Conservation (phyloP, 2,797 vertebrate genomes). For the Centropyge bicolor region DNA sequence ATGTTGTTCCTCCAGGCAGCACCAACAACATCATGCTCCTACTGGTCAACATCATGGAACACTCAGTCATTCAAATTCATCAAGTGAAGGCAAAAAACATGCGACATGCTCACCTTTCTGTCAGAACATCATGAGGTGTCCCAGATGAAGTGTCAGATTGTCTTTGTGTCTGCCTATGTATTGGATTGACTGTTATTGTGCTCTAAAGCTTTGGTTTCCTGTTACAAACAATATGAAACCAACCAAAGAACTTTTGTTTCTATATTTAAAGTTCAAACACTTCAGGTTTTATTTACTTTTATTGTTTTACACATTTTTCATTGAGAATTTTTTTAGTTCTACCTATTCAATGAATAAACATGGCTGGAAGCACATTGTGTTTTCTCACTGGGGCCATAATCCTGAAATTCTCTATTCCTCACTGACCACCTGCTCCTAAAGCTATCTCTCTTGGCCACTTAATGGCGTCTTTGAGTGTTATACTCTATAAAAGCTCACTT, state of each 20-base stretch:
- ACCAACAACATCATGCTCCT: neutral
- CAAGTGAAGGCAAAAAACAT: neutral
- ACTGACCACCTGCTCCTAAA: conserved; percentile 19
- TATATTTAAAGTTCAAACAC: neutral
- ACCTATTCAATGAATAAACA: conserved; percentile 7
- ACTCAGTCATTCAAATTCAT: neutral
- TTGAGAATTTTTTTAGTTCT: no score
- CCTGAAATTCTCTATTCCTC: conserved; percentile 20
- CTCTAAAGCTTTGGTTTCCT: neutral
- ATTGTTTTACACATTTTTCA: neutral
- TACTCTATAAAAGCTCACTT: conserved; percentile 13
- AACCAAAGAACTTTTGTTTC: neutral
- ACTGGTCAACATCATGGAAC: neutral
- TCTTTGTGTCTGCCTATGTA: neutral
- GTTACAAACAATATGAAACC: neutral
- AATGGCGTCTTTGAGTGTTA: conserved; percentile 25
- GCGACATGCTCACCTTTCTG: neutral
- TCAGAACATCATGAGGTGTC: no score
- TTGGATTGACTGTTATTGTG: neutral
- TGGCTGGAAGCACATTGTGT: neutral
- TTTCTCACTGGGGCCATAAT: neutral
- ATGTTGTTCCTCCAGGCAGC: no score
- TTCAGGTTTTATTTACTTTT: neutral
- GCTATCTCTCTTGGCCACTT: conserved; percentile 23
- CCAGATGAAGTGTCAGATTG: neutral